Evolutionary conservation across 2,113 vertebrate genomes (phyloP).

Genomic region (Catagonus wagneri): DNA sequence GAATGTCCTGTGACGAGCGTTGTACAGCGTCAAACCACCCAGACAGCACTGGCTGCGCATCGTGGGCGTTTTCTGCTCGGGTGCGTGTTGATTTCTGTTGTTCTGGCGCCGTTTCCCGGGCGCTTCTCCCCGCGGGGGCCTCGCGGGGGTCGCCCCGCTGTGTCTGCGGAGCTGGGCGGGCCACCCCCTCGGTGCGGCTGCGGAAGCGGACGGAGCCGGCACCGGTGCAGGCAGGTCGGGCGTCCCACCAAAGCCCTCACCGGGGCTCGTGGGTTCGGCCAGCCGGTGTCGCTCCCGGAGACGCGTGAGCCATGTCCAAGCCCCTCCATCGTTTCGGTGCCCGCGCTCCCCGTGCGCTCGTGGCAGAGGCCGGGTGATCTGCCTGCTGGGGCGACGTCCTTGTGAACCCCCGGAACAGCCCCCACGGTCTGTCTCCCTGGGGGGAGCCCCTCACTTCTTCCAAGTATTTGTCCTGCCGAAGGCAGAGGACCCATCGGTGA

Average conservation of each 20-base stretch:
- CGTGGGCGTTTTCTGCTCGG: fast-evolving
- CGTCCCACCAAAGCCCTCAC: background rate
- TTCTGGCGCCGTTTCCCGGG: background rate
- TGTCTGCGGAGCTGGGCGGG: background rate
- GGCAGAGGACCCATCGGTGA: background rate
- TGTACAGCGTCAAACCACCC: background rate
- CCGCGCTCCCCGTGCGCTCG: conserved; percentile 32
- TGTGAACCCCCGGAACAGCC: background rate
- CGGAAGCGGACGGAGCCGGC: background rate
- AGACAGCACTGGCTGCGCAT: background rate
- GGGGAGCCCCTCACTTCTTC: background rate
- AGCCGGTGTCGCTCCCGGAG: background rate
- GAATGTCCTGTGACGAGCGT: background rate
- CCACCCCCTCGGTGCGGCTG: background rate
- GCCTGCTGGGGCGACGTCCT: background rate
- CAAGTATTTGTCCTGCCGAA: background rate
- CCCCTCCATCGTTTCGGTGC: background rate
- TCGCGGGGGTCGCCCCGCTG: background rate
- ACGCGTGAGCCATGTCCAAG: background rate
- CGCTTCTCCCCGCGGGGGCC: fast-evolving
- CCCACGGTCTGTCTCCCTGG: background rate
- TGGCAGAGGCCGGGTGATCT: background rate
- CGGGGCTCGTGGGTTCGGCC: background rate
- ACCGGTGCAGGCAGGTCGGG: fast-evolving
- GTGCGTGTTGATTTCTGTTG: background rate